These are phyloP conservation scores for Scomberomorus guttatus DNA, from an alignment of 2,797 vertebrate species.

Conservation along the genomic window DNA sequence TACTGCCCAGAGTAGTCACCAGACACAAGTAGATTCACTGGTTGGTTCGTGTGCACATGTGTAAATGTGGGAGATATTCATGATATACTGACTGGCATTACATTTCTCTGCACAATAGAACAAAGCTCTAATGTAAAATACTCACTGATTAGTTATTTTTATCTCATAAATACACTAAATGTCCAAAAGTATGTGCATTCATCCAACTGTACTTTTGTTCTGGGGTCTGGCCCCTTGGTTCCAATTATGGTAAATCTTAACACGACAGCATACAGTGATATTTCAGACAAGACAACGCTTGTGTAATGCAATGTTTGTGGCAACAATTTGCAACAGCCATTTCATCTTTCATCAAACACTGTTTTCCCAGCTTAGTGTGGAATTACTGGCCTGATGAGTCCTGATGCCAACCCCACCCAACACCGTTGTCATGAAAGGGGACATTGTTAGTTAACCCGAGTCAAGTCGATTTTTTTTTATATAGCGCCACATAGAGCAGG, in stretches of 20 bases:
- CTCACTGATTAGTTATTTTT: background rate
- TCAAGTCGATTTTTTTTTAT: too few species aligned
- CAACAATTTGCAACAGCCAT: background rate
- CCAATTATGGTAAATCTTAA: background rate
- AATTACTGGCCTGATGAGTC: background rate
- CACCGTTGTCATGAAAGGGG: too few species aligned
- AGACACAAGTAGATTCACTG: background rate
- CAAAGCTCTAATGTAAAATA: background rate
- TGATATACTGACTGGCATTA: background rate
- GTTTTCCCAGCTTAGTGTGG: background rate
- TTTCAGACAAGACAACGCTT: background rate
- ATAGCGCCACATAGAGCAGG: too few species aligned
- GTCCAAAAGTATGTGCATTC: background rate
- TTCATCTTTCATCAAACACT: background rate
- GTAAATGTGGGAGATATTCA: background rate
- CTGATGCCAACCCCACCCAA: too few species aligned
- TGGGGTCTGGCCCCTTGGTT: background rate
- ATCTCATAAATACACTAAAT: background rate
- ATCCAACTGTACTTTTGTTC: background rate
- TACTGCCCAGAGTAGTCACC: background rate
- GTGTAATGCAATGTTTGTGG: background rate
- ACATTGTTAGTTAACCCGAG: background rate
- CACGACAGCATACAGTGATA: background rate
- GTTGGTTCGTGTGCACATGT: too few species aligned
- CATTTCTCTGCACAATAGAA: background rate